These are phyloP conservation scores for Oasisia sp. DNA, from an alignment of 2,888 invertebrate genomes.

Conservation along the genomic window DNA sequence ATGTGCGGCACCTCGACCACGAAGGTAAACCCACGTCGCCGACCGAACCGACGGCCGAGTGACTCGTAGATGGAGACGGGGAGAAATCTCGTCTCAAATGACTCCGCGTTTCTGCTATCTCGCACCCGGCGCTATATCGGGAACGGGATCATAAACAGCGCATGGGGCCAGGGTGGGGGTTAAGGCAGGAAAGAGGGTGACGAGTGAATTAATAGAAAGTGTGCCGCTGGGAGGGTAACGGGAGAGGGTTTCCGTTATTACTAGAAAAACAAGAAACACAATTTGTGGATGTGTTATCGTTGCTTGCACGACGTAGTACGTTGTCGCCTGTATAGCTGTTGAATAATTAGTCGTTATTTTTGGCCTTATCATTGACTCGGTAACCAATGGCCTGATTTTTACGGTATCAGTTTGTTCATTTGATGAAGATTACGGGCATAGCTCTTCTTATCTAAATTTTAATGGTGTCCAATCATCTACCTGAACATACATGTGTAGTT, in stretches of 20 bases:
- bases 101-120: background rate
- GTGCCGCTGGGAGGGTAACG: background rate
- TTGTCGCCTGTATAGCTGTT: background rate
- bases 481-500: too few species aligned
- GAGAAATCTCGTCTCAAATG: background rate
- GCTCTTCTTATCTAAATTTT: too few species aligned
- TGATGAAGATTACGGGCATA: too few species aligned
- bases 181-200: background rate
- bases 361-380: background rate
- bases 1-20: background rate
- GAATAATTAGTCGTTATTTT: background rate
- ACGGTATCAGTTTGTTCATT: too few species aligned
- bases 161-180: background rate
- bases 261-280: background rate
- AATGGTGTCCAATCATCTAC: too few species aligned
- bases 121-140: background rate
- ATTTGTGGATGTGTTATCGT: background rate
- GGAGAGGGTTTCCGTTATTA: background rate
- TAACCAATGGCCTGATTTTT: too few species aligned
- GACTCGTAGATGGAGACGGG: background rate
- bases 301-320: background rate
- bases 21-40: background rate
- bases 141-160: conserved; percentile 3
- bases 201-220: background rate
- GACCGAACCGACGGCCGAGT: background rate